Percentiles rank a stretch among this genome's conserved stretches.
These are phyloP conservation scores for Tamandua tetradactyla DNA, from an alignment of 2,797 vertebrate genomes.

Conservation along the genomic window DNA sequence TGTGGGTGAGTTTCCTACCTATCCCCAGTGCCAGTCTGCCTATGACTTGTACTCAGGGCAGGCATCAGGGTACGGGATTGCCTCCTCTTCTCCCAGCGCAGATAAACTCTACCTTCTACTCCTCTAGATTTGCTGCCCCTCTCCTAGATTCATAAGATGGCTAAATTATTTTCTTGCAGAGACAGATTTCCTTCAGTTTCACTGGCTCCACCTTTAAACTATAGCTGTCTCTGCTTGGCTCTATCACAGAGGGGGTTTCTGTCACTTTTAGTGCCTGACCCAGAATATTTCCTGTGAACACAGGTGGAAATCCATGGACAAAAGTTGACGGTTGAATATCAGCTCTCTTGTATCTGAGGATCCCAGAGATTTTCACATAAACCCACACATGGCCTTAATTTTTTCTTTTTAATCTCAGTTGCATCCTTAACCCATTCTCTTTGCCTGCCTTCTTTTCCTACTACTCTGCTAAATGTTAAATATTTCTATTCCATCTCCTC, in stretches of 20 bases:
- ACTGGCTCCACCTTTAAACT: background rate
- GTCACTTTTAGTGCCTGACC: background rate
- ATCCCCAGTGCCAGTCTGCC: rapidly evolving
- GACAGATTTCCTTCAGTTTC: background rate
- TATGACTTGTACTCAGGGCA: background rate
- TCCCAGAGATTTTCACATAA: background rate
- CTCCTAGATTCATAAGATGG: background rate
- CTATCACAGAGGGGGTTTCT: background rate
- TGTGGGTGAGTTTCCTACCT: background rate
- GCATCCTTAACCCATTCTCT: background rate
- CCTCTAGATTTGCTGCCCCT: too few relatives aligned
- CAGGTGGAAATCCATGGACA: background rate
- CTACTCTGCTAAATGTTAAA: background rate
- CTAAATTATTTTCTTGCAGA: background rate
- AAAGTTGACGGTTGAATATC: background rate
- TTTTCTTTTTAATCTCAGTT: background rate
- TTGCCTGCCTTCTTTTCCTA: background rate
- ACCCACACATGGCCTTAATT: background rate
- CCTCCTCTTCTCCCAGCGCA: background rate
- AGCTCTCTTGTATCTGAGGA: background rate
- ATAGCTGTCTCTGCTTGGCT: background rate
- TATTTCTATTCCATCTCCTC: background rate
- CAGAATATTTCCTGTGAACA: background rate
- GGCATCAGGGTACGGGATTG: too few relatives aligned
- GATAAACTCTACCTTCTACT: background rate